A percentile compares a stretch with the other conserved stretches of the same genome.
Conservation (phyloP, 2,888 invertebrate genomes). For the Ormyrus thymus region DNA sequence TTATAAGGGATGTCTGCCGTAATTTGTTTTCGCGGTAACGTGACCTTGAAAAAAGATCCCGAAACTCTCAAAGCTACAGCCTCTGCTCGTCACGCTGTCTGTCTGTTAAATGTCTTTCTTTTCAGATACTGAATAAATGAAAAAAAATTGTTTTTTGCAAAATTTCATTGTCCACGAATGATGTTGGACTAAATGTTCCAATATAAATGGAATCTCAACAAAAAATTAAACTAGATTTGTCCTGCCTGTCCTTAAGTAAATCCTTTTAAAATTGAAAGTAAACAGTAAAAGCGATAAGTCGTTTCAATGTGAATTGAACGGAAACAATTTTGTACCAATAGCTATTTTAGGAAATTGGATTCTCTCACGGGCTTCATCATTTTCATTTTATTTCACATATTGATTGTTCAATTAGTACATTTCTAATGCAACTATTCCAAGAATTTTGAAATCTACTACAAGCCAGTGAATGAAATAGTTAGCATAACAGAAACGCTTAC, state of each 20-base stretch:
- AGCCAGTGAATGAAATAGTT: no score
- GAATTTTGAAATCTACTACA: no score
- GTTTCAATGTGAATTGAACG: constrained; percentile 37
- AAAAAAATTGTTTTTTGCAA: no score
- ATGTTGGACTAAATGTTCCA: not conserved
- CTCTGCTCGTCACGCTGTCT: not conserved
- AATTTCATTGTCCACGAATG: no score
- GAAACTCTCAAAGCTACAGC: not conserved
- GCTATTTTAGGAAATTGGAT: constrained; percentile 56
- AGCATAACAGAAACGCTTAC: no score
- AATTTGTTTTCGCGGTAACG: constrained; percentile 44
- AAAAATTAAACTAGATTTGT: constrained; percentile 7
- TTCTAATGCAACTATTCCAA: no score
- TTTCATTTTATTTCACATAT: no score
- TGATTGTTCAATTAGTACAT: no score
- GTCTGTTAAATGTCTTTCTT: not conserved
- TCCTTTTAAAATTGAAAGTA: constrained; percentile 42
- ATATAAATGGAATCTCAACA: constrained; percentile 22
- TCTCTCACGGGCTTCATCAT: constrained; percentile 25
- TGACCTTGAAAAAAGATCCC: constrained; percentile 24
- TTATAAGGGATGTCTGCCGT: constrained; percentile 22
- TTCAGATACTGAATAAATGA: not conserved
- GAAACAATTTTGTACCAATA: constrained; percentile 54
- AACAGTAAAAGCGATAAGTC: constrained; percentile 45
- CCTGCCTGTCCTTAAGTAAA: constrained; percentile 27